phyloP scores from a whole-genome alignment of 2,797 vertebrate species.

The Myotis vivesi region DNA sequence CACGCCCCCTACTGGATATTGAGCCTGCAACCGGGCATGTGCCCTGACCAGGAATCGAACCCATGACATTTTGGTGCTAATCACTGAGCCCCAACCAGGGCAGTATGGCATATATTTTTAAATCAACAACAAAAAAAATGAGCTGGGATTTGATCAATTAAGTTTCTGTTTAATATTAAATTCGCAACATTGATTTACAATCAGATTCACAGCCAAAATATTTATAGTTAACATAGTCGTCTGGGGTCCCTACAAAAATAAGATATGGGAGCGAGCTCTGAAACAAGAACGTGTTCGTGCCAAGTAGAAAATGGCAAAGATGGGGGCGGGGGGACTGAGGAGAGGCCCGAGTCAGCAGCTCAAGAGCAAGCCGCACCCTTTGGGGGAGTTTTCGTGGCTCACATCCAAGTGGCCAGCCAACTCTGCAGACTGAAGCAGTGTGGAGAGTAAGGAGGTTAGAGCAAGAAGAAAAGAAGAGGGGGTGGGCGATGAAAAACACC shows the following conservation, averaged over 20 bases:
- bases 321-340: no score
- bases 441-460: background rate
- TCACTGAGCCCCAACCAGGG: no score
- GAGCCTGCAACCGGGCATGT: no score
- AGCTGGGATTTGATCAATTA: background rate
- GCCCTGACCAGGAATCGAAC: no score
- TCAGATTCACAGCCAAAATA: background rate
- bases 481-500: no score
- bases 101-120: background rate
- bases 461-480: background rate
- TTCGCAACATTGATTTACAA: background rate
- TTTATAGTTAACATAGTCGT: background rate
- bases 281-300: background rate
- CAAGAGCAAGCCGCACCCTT: background rate
- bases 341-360: background rate
- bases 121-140: background rate
- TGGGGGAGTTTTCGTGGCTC: background rate
- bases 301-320: background rate
- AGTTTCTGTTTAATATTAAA: constrained; percentile 28
- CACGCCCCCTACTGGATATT: no score
- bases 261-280: background rate
- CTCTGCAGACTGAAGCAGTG: background rate
- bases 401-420: background rate
- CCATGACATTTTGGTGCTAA: no score
- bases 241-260: background rate